phyloP scores from a whole-genome alignment of 2,113 vertebrate species.

The Gnathonemus longibarbis region DNA sequence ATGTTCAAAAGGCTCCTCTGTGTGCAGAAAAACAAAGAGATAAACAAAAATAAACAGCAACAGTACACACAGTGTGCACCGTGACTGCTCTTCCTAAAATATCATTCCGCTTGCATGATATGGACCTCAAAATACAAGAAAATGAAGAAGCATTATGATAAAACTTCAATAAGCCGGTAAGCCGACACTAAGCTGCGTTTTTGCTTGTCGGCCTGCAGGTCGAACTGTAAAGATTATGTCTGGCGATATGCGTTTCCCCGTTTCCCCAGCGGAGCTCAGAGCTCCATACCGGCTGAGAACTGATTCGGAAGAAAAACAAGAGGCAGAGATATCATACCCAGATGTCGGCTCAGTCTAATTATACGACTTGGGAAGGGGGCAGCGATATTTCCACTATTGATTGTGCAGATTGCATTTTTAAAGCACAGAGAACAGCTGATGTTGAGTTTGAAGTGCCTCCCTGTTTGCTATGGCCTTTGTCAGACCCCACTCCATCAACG shows the following conservation, averaged over 20 bases:
- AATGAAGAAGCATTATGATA: background rate
- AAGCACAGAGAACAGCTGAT: background rate
- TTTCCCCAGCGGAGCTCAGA: background rate
- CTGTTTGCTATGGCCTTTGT: background rate
- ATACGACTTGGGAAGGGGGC: background rate
- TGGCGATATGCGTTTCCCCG: background rate
- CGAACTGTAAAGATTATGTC: conserved; percentile 11
- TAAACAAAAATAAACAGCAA: background rate
- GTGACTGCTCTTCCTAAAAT: background rate
- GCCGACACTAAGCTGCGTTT: background rate
- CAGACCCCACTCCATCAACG: background rate
- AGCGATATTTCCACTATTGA: background rate
- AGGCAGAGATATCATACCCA: background rate
- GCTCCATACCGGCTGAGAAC: background rate
- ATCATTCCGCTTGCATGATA: background rate
- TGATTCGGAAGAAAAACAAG: background rate
- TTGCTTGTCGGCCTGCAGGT: background rate
- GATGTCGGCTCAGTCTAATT: background rate
- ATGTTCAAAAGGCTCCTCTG: background rate
- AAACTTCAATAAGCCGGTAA: background rate
- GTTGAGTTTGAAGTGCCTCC: background rate
- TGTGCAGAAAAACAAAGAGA: background rate
- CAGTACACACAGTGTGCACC: background rate
- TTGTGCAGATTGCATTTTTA: background rate
- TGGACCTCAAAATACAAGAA: background rate